Conservation (phyloP, 2,113 vertebrate genomes). For the Prolemur simus region DNA sequence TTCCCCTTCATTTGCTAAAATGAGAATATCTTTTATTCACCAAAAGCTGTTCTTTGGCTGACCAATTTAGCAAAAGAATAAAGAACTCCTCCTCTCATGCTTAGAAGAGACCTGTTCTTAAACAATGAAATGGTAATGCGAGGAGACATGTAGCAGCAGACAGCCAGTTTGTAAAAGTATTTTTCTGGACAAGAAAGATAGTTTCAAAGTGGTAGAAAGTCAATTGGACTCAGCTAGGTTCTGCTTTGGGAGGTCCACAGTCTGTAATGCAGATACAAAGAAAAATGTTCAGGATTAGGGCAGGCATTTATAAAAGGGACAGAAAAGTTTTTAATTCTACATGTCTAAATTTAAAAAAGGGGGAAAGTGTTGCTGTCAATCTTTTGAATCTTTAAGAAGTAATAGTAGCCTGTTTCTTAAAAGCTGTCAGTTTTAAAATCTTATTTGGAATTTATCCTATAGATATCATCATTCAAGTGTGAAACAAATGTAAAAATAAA, state of each 20-base stretch:
- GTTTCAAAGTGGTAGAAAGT: conserved; percentile 27
- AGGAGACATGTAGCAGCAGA: conserved; percentile 55
- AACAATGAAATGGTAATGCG: conserved; percentile 76
- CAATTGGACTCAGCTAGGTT: background rate
- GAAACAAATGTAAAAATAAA: background rate
- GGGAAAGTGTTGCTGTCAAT: background rate
- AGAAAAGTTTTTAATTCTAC: background rate
- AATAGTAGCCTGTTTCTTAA: background rate
- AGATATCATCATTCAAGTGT: background rate
- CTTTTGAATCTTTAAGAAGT: conserved; percentile 47
- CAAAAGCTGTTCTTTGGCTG: conserved; percentile 82
- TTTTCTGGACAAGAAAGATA: conserved; percentile 50
- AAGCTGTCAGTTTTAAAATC: background rate
- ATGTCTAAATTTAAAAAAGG: background rate
- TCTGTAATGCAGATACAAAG: background rate
- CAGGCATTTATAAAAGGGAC: background rate
- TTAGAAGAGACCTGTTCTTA: conserved; percentile 76
- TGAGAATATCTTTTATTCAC: conserved; percentile 83
- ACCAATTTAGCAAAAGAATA: conserved; percentile 82
- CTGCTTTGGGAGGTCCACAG: background rate
- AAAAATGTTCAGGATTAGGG: background rate
- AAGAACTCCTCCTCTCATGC: conserved; percentile 70
- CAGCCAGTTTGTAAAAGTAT: conserved; percentile 63
- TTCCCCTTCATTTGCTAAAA: conserved; percentile 81
- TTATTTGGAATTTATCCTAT: background rate